Evolutionary conservation across 2,888 invertebrate species (phyloP), one percentile per base, ranked within the genome.

Genomic region (Lasioglossum villosulum): DNA sequence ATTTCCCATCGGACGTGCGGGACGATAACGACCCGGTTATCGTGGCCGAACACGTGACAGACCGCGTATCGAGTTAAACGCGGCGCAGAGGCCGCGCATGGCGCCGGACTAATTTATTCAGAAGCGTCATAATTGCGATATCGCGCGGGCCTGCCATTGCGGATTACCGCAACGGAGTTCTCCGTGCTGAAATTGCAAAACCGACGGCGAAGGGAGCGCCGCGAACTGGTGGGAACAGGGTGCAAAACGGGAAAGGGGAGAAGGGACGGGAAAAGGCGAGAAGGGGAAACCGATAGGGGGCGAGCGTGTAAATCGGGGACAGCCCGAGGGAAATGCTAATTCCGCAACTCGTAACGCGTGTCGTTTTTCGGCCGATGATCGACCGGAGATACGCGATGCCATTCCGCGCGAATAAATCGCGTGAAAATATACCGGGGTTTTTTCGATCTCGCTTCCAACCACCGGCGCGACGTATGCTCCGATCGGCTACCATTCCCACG

Each of bases 111-210:
- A 93, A 94, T 93, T 94, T 93, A 94, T 93, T 93, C 92, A 91
- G 89, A 90, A 92, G 90, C 91, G 87, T 93, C 92, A 91, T 93
- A 93, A 94, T 93, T 93, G 93, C 93, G 91, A 92, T 91, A 92
- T 94, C 92, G 93, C 92, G 30, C 66, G 91, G 92, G 88, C 88
- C 91, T 87, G 87, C 87, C 88, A 86, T 86, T 90, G 90, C 82
- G 86, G 89, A 80, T 84, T 63, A 83, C 89, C 84, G 84, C 89
- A 89, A 71, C 83, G 80, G 68, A 79, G 83, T 80, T 45, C 59
- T 45, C 68, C 76, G 63, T 72, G 91, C 90, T 90, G 89, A 92
- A 91, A 88, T 86, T 88, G 89, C 90, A 86, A 83, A 88, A 88
- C 83, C 82, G 37, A 66, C 76, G 70, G 6, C 77, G 71, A 30